Percentiles rank a stretch among this genome's conserved stretches.
Evolutionary conservation across 2,888 invertebrate species (phyloP).

Genomic region (Mythimna impura): DNA sequence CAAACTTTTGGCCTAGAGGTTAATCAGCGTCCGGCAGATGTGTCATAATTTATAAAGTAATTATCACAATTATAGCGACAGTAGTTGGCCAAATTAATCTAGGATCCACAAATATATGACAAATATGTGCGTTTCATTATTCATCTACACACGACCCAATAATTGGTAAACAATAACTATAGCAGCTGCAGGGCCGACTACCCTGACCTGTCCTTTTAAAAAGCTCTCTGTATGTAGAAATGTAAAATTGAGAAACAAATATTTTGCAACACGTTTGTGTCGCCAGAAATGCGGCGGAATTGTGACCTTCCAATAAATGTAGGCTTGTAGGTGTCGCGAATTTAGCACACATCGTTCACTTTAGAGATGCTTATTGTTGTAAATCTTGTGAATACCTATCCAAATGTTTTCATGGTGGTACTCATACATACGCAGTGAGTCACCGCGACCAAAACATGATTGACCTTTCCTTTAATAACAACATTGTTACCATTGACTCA

Average conservation of each 20-base stretch:
- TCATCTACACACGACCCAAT: not conserved
- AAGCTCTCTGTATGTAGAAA: conserved; percentile 36
- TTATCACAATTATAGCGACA: not conserved
- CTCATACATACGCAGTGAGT: conserved; percentile 28
- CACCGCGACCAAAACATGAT: conserved; percentile 32
- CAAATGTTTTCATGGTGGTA: conserved; percentile 7
- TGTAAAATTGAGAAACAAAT: conserved; percentile 33
- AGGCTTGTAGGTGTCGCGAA: conserved; percentile 17
- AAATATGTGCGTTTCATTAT: not conserved
- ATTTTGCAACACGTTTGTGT: conserved; percentile 40
- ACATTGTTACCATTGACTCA: conserved; percentile 43
- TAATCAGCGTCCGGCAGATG: conserved; percentile 13
- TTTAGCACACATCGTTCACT: conserved; percentile 11
- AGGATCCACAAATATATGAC: no score
- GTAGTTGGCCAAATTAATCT: conserved; percentile 1
- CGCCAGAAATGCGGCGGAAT: conserved; percentile 18
- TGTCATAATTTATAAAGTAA: not conserved
- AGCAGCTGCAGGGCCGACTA: conserved; percentile 5
- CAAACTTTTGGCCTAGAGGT: conserved; percentile 1
- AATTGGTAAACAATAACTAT: not conserved
- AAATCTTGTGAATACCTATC: not conserved
- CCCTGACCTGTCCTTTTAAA: conserved; percentile 44
- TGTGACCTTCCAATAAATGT: conserved; percentile 31
- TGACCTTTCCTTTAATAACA: conserved; percentile 43
- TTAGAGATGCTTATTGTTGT: conserved; percentile 4